These are phyloP conservation scores for Fulmarus glacialis DNA, from an alignment of 2,113 vertebrate genomes.

Conservation along the genomic window DNA sequence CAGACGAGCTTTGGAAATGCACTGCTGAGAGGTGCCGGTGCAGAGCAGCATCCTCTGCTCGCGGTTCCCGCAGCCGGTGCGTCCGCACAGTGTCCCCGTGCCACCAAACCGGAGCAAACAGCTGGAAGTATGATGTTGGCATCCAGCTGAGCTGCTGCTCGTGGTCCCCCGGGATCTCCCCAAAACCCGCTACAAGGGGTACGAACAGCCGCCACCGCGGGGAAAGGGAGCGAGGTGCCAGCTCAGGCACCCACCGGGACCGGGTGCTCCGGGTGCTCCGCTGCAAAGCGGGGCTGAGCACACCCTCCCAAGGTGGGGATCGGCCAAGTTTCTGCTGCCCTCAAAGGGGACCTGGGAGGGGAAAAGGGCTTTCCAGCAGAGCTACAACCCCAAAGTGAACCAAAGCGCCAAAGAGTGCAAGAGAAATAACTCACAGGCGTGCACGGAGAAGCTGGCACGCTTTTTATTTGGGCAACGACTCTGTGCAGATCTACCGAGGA, in stretches of 20 bases:
- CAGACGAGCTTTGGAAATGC: not conserved
- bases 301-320: not conserved
- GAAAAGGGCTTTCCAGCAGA: not conserved
- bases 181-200: not conserved
- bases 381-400: not conserved
- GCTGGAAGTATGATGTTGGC: accelerated
- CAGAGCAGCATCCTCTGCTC: not conserved
- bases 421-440: accelerated
- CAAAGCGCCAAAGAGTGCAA: not conserved
- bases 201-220: accelerated
- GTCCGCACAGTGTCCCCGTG: accelerated
- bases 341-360: not conserved
- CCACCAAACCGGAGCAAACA: not conserved
- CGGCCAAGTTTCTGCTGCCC: accelerated
- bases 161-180: not conserved
- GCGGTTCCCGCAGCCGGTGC: accelerated
- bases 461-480: accelerated
- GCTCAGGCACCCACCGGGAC: accelerated
- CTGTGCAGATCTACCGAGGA: not conserved
- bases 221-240: accelerated
- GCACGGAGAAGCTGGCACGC: accelerated
- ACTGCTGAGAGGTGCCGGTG: accelerated
- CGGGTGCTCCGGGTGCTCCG: no score
- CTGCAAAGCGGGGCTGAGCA: not conserved
- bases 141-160: not conserved